Evolutionary conservation across 2,113 vertebrate species (phyloP), one percentile per base, ranked within the genome.

Genomic region (Silurus asotus): DNA sequence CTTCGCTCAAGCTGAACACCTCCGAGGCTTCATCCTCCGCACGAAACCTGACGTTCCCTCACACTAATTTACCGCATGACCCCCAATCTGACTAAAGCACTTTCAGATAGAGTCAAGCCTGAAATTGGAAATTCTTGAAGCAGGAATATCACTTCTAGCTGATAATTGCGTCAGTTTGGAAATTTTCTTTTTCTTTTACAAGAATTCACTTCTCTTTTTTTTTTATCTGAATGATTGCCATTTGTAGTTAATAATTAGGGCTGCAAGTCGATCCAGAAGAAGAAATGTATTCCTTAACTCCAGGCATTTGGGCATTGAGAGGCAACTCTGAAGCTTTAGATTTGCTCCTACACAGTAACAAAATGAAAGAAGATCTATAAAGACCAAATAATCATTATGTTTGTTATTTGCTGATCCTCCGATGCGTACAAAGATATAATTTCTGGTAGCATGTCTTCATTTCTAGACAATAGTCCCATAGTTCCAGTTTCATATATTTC

Each of bases 121-220:
- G 96, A 96, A 96, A 96, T 95, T 96, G 95, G 95, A 95, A 95
- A 72, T 96, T 94, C 95, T 94, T 95, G 95, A 96, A 93, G 94
- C 96, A 96, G 95, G 94, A 92, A 94, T 94, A 94, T 95, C 88
- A 92, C 86, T 88, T 84, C 51, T 88, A 81, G 28, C 82, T 87
- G 78, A 82, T 95, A 96, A 96, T 96, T 96, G 95, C 93, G 90
- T 95, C 93, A 94, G 92, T 92, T 93, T 93, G 77, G 89, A 11
- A 17, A 19, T 19, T 5, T 28, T 19, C 0, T 37, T 58, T 58
- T 37, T 37, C 9, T 23, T 75, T 6, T 45, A n/a, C 28, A n/a
- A 2, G 56, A 74, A 75, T 59, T 74, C 45, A 56, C 67, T 17
- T 62, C 23, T 49, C 8, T 14, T 58, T 74, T 49, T 11, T 11